Base-by-base conservation (phyloP, 1,140 invertebrate species). In the Drosophila yakuba region DNA sequence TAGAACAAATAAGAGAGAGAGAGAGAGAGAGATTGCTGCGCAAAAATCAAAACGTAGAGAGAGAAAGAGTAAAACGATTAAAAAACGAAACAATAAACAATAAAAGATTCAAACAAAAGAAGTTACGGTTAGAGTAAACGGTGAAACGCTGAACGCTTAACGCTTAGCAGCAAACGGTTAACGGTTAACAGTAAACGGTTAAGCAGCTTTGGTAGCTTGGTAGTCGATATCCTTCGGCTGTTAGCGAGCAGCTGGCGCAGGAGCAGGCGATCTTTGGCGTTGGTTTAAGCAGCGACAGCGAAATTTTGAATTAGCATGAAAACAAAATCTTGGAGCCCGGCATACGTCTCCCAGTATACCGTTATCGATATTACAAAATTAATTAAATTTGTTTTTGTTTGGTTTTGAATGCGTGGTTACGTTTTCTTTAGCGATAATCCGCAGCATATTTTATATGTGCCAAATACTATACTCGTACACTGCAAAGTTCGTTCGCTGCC, bases 371-470 rank as follows among this genome's bases (percentile, higher is more conserved):
- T 12, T 17, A 58, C 44, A n/a, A 41, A 43, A 41, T 41, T n/a
- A 44, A 38, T 51, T 35, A 7, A 11, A 11, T 56, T 12, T 39
- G 12, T 39, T 39, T 39, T 44, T 63, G 25, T 55, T 64, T 57
- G 23, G 52, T 66, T 54, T 60, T 17, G 36, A 50, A 58, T 83
- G 61, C 60, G 62, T 84, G 54, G 74, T 69, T 58, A 61, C 69
- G 82, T 71, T 63, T 85, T 64, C 64, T 72, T 80, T 73, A 91
- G 91, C 91, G 91, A 92, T 92, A 92, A 88, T 92, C 78, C 91
- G 91, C 72, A 92, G 91, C 91, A 91, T 92, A 92, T 92, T 86
- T 78, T 91, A 74, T 77, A 64, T 90, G 79, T 91, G 85, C 91
- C 90, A 91, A 91, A 92, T 83, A 91, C 90, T 64, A 75, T 71